A percentile compares a stretch with the other conserved stretches of the same genome.
These are phyloP conservation scores for Augochlora pura DNA, from an alignment of 1,140 invertebrate genomes.

Conservation along the genomic window DNA sequence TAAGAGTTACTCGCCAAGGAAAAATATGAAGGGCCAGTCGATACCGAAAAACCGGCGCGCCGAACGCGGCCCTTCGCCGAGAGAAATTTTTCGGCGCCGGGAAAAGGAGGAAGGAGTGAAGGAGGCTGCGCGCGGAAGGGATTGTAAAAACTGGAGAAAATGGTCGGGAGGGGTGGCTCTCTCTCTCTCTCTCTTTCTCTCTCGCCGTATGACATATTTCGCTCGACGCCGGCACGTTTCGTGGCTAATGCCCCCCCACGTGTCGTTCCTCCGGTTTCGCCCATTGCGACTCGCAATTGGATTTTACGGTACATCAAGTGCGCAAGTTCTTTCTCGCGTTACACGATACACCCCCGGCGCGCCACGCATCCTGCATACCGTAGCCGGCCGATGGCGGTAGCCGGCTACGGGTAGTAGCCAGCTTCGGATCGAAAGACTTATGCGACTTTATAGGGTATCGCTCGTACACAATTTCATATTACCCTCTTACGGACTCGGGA, in stretches of 20 bases:
- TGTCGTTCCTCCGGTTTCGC: slow-evolving; percentile 21
- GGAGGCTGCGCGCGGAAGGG: background rate
- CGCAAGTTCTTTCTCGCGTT: slow-evolving; percentile 35
- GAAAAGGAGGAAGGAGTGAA: too few relatives aligned
- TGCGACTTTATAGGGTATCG: slow-evolving; percentile 32
- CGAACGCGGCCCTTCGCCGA: too few relatives aligned
- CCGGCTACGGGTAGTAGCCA: slow-evolving; percentile 29
- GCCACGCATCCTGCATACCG: slow-evolving; percentile 22
- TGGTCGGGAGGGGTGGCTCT: too few relatives aligned
- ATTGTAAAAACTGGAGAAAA: background rate
- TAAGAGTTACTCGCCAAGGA: background rate
- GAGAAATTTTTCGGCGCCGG: background rate
- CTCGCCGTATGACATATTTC: slow-evolving; percentile 33
- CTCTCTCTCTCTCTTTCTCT: too few relatives aligned
- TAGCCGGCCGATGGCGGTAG: background rate
- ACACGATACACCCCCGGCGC: background rate
- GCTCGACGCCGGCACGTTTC: background rate
- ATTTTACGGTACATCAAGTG: slow-evolving; percentile 54
- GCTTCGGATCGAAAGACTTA: slow-evolving; percentile 45
- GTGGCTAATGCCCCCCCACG: slow-evolving; percentile 24
- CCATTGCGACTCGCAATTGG: slow-evolving; percentile 29
- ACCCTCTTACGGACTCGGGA: slow-evolving; percentile 5
- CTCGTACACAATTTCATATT: slow-evolving; percentile 43
- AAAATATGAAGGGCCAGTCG: slow-evolving; percentile 4
- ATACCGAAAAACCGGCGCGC: background rate